Percentiles rank a stretch among this genome's conserved stretches.
Conservation (phyloP, 2,113 vertebrate genomes). For the Coracopsis vasa region DNA sequence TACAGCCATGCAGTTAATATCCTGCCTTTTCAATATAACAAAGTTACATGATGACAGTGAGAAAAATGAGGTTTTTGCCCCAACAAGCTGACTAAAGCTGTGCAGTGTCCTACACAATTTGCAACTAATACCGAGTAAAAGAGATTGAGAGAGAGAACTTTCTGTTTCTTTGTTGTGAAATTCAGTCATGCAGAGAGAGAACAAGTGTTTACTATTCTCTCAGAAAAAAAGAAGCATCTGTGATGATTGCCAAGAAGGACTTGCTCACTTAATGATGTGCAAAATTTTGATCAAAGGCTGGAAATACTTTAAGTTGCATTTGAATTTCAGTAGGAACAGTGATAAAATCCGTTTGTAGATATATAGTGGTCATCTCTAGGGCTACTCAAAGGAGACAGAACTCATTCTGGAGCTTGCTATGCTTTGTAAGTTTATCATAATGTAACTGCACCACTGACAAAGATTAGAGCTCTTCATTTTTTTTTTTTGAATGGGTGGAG, state of each 20-base stretch:
- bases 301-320: background rate
- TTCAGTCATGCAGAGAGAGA: constrained; percentile 11
- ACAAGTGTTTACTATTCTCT: constrained; percentile 47
- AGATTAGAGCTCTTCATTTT: background rate
- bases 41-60: background rate
- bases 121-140: background rate
- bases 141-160: background rate
- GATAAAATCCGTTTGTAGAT: background rate
- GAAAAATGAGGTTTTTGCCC: background rate
- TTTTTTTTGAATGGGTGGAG: background rate
- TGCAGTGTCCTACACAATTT: background rate
- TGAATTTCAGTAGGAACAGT: background rate
- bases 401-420: background rate
- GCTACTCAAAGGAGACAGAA: background rate
- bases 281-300: background rate
- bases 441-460: background rate
- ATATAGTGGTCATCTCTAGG: background rate
- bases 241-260: constrained; percentile 14
- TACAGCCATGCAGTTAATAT: background rate
- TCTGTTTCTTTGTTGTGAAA: constrained; percentile 5
- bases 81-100: background rate
- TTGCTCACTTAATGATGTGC: background rate
- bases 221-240: constrained; percentile 8
- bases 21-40: background rate
- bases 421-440: background rate